Conservation (phyloP, 2,888 invertebrate genomes). For the Neoscelio sp. region DNA sequence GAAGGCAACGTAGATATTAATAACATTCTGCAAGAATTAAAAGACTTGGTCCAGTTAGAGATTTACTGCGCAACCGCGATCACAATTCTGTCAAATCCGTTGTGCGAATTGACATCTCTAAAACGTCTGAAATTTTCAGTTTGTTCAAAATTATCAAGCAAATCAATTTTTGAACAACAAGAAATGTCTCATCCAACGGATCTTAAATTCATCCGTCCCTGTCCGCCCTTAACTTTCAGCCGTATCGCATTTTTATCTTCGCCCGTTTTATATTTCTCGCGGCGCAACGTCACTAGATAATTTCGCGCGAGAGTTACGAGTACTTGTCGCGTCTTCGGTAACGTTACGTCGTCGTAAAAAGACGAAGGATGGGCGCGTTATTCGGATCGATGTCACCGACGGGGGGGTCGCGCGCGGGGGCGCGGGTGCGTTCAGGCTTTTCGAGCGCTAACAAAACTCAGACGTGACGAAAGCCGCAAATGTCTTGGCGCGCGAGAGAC, state of each 20-base stretch:
- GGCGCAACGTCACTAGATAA: conserved; percentile 38
- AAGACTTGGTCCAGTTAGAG: too few species aligned
- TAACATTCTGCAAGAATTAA: too few species aligned
- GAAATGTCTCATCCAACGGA: too few species aligned
- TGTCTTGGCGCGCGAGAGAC: conserved; percentile 45
- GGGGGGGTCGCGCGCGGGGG: too few species aligned
- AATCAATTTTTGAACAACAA: too few species aligned
- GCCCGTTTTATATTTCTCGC: conserved; percentile 45
- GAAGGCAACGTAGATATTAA: too few species aligned
- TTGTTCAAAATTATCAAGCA: too few species aligned
- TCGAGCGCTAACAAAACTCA: conserved; percentile 48
- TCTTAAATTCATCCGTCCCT: conserved; percentile 12
- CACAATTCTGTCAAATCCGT: too few species aligned
- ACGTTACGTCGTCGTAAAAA: conserved; percentile 55
- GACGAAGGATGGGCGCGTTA: conserved; percentile 20
- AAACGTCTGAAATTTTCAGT: too few species aligned
- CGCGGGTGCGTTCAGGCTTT: too few species aligned
- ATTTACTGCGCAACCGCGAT: too few species aligned
- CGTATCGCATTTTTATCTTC: conserved; percentile 43
- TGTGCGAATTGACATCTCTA: too few species aligned
- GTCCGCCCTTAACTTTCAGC: conserved; percentile 8
- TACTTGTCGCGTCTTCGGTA: conserved; percentile 55
- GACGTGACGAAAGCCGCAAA: conserved; percentile 57
- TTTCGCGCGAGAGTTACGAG: conserved; percentile 50
- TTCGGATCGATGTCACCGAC: conserved; percentile 43